These are phyloP conservation scores for Benthosema pterotum DNA, from an alignment of 2,797 vertebrate genomes.

Conservation along the genomic window DNA sequence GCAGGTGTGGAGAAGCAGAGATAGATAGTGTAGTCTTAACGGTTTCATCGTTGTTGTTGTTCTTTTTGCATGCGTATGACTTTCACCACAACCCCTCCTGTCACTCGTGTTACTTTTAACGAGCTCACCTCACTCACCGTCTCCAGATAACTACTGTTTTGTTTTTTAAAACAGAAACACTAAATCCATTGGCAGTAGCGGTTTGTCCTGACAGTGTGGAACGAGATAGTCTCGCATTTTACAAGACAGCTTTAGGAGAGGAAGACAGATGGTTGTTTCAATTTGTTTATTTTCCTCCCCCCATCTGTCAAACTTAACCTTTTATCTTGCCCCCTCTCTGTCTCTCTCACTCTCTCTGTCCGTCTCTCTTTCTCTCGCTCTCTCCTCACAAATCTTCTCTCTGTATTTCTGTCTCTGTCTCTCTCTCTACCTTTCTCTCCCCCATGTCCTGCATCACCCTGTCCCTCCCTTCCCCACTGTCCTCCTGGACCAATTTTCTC, in stretches of 20 bases:
- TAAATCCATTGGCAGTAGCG: constrained; percentile 10
- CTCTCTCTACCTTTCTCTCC: too few relatives aligned
- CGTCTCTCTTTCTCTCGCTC: constrained; percentile 40
- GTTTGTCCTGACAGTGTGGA: constrained; percentile 6
- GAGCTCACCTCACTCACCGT: constrained; percentile 35
- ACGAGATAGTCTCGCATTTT: constrained; percentile 5
- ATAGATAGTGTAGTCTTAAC: constrained; percentile 1
- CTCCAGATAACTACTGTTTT: constrained; percentile 24
- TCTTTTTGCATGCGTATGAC: constrained; percentile 55
- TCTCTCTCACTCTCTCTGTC: constrained; percentile 40
- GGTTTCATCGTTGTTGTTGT: too few relatives aligned
- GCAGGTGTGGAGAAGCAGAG: neutral
- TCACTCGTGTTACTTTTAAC: constrained; percentile 37
- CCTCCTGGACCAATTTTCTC: neutral
- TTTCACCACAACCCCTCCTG: constrained; percentile 28
- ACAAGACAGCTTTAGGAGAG: constrained; percentile 5
- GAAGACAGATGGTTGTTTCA: neutral
- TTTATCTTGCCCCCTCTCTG: neutral
- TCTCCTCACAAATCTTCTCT: constrained; percentile 6
- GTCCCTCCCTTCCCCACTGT: too few relatives aligned
- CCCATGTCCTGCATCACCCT: too few relatives aligned
- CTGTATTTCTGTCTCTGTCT: too few relatives aligned
- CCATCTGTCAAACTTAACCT: constrained; percentile 15
- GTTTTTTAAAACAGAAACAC: constrained; percentile 50
- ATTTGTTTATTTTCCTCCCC: neutral